A percentile compares a stretch with the other conserved stretches of the same genome.
Conservation (phyloP, 2,797 vertebrate species). For the Rhinichthys osculus region DNA sequence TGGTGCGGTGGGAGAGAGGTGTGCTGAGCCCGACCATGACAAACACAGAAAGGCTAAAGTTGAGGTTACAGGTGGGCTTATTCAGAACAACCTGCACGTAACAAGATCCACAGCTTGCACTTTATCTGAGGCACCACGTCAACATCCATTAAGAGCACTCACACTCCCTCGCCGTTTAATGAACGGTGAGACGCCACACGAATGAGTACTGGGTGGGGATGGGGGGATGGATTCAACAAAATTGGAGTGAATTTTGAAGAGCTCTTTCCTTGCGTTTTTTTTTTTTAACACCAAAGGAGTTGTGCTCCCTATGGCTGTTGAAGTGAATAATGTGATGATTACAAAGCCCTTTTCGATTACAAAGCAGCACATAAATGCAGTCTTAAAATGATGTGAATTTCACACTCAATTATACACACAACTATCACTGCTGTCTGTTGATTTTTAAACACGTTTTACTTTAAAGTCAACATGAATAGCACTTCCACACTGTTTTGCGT, state of each 20-base stretch:
- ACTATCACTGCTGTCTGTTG: slow-evolving; percentile 13
- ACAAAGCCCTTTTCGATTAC: slow-evolving; percentile 24
- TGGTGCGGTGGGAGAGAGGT: slow-evolving; percentile 61
- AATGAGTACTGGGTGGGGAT: neutral
- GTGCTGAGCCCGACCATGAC: slow-evolving; percentile 50
- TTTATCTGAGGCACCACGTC: slow-evolving; percentile 54
- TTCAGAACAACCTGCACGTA: slow-evolving; percentile 58
- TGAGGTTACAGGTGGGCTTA: slow-evolving; percentile 47
- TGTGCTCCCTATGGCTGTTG: slow-evolving; percentile 16
- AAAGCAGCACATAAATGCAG: slow-evolving; percentile 30
- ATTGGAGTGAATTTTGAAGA: slow-evolving; percentile 31
- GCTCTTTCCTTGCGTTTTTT: neutral
- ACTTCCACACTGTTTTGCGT: neutral
- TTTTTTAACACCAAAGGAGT: slow-evolving; percentile 17
- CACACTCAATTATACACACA: slow-evolving; percentile 32
- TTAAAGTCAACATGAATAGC: slow-evolving; percentile 2
- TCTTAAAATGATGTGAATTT: slow-evolving; percentile 32
- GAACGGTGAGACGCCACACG: slow-evolving; percentile 8
- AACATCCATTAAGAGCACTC: slow-evolving; percentile 50
- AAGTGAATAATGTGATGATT: slow-evolving; percentile 37
- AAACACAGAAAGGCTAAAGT: slow-evolving; percentile 54
- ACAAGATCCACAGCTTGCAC: slow-evolving; percentile 50
- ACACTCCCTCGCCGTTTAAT: slow-evolving; percentile 38
- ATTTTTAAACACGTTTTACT: slow-evolving; percentile 27
- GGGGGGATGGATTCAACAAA: slow-evolving; percentile 15